Evolutionary conservation across 2,888 invertebrate genomes (phyloP).

Genomic region (Conchocele bisecta): DNA sequence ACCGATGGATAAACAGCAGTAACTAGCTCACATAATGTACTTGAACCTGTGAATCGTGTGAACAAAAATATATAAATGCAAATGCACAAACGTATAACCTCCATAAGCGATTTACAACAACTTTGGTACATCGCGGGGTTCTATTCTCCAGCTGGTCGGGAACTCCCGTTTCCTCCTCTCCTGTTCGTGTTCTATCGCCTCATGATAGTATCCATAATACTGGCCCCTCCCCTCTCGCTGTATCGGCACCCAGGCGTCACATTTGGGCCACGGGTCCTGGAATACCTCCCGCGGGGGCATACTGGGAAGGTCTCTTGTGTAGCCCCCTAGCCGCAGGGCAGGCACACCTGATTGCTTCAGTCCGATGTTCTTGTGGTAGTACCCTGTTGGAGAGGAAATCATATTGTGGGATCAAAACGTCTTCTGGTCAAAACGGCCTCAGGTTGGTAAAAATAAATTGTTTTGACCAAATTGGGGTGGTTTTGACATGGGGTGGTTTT

Average conservation of each 20-base stretch:
- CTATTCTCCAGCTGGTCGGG: slow-evolving; percentile 66
- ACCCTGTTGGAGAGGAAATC: slow-evolving; percentile 60
- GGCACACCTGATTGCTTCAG: slow-evolving; percentile 67
- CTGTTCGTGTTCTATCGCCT: slow-evolving; percentile 70
- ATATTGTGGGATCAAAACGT: too few relatives aligned
- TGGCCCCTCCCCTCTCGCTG: slow-evolving; percentile 69
- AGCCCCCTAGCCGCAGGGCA: slow-evolving; percentile 67
- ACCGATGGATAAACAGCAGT: too few relatives aligned
- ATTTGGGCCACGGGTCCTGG: slow-evolving; percentile 70
- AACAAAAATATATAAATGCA: too few relatives aligned
- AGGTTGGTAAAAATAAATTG: too few relatives aligned
- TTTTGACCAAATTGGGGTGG: too few relatives aligned
- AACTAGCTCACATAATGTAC: too few relatives aligned
- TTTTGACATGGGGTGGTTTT: too few relatives aligned
- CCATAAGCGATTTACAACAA: too few relatives aligned
- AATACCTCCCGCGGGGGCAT: slow-evolving; percentile 73
- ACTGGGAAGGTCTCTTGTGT: slow-evolving; percentile 72
- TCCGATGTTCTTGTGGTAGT: slow-evolving; percentile 71
- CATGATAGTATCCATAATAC: slow-evolving; percentile 78
- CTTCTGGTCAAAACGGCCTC: too few relatives aligned
- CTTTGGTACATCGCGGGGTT: slow-evolving; percentile 68
- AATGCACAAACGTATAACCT: too few relatives aligned
- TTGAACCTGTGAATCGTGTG: too few relatives aligned
- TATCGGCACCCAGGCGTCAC: slow-evolving; percentile 69
- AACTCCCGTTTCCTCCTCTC: slow-evolving; percentile 63